Percentiles rank a stretch among this genome's conserved stretches.
Conservation (phyloP, 2,888 invertebrate species). For the Acanthococcus lagerstroemiae region DNA sequence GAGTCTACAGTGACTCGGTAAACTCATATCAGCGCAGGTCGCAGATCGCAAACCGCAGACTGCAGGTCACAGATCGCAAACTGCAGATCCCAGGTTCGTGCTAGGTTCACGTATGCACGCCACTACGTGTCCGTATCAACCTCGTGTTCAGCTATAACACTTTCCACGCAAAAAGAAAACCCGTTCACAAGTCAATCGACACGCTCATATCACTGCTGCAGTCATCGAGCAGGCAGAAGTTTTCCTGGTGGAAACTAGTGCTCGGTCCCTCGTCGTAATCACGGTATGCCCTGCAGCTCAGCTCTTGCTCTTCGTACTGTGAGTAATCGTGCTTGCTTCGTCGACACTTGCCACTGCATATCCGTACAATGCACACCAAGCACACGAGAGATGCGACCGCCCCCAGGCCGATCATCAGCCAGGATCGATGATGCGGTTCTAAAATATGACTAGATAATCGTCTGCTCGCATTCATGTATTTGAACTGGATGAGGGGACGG, state of each 20-base stretch:
- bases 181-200: conserved; percentile 4
- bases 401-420: neutral
- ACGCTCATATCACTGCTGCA: conserved; percentile 13
- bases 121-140: no score
- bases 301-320: neutral
- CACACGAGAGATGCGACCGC: neutral
- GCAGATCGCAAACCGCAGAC: no score
- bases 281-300: neutral
- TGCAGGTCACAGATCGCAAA: no score
- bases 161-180: no score
- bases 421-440: neutral
- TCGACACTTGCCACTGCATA: neutral
- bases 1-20: no score
- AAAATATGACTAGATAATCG: conserved; percentile 10
- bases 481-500: neutral
- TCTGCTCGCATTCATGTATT: neutral
- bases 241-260: neutral
- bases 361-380: neutral
- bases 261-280: neutral
- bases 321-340: neutral
- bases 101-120: no score
- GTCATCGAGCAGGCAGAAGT: conserved; percentile 7
- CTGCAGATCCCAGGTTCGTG: no score
- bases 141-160: no score
- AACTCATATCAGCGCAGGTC: no score